Conservation (phyloP, 2,888 invertebrate species). For the Autographa pulchrina region DNA sequence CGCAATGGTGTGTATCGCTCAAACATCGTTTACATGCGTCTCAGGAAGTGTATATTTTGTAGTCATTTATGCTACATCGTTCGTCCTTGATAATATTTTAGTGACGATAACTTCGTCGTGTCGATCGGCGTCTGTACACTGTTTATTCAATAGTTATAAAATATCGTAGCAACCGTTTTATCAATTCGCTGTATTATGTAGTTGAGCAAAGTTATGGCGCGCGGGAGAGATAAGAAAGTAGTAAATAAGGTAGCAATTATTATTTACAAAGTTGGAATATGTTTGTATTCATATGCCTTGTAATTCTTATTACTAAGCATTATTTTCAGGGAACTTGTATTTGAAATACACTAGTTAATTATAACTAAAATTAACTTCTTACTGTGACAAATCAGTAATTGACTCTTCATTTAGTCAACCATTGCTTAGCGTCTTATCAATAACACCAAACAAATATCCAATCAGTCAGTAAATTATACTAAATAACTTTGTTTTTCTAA, state of each 20-base stretch:
- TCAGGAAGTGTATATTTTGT: constrained; percentile 43
- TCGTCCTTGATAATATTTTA: constrained; percentile 36
- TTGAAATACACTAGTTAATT: neutral
- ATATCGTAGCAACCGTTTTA: constrained; percentile 60
- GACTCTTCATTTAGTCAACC: neutral
- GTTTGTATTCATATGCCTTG: constrained; percentile 13
- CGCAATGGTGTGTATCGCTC: constrained; percentile 71
- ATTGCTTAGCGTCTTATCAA: neutral
- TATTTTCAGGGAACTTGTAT: neutral
- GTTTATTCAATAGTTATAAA: constrained; percentile 31
- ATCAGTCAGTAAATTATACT: neutral
- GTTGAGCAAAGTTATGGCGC: constrained; percentile 16
- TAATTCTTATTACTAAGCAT: neutral
- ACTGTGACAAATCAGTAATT: neutral
- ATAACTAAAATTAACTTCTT: neutral
- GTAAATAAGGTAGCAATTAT: constrained; percentile 30
- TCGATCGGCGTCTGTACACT: constrained; percentile 27
- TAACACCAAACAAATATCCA: neutral
- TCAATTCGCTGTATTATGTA: constrained; percentile 48
- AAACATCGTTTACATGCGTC: constrained; percentile 51
- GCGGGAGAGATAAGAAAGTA: constrained; percentile 47
- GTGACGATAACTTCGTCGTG: constrained; percentile 18
- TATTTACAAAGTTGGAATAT: constrained; percentile 24
- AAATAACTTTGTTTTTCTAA: neutral
- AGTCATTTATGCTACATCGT: constrained; percentile 37